Evolutionary conservation across 2,797 vertebrate species (phyloP).

Genomic region (Cynodonichthys magdalenae): DNA sequence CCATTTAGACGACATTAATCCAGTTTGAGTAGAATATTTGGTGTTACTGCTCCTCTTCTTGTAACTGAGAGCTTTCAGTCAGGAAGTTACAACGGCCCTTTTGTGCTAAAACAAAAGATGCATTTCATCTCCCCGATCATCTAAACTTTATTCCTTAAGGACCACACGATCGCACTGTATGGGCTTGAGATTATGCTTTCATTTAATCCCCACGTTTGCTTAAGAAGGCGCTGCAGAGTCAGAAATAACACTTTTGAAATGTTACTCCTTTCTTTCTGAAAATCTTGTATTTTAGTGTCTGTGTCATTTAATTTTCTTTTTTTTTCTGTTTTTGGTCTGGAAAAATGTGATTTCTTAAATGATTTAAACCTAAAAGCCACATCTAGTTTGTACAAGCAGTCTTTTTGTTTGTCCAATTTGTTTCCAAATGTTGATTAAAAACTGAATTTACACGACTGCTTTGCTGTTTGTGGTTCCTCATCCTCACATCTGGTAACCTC

Average conservation of each 20-base stretch:
- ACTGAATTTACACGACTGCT: constrained; percentile 68
- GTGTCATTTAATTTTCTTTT: constrained; percentile 48
- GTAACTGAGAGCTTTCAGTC: background rate
- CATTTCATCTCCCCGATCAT: constrained; percentile 48
- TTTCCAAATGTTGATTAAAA: constrained; percentile 77
- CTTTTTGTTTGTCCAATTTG: constrained; percentile 71
- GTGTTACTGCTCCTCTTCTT: constrained; percentile 8
- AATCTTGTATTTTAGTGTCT: constrained; percentile 59
- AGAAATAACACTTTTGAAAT: constrained; percentile 54
- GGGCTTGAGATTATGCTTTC: constrained; percentile 55
- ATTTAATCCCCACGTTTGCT: constrained; percentile 43
- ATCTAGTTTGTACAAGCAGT: constrained; percentile 64
- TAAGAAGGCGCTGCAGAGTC: constrained; percentile 30
- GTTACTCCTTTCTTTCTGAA: constrained; percentile 61
- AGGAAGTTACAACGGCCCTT: constrained; percentile 12
- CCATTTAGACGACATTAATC: background rate
- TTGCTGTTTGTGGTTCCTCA: constrained; percentile 19
- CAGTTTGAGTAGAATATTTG: constrained; percentile 3
- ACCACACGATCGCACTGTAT: constrained; percentile 61
- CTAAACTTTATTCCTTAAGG: constrained; percentile 52
- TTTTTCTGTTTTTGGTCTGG: constrained; percentile 27
- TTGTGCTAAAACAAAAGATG: constrained; percentile 24
- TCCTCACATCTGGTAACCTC: background rate
- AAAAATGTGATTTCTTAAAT: constrained; percentile 72
- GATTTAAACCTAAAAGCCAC: constrained; percentile 63